Percentiles rank a stretch among this genome's conserved stretches.
These are phyloP conservation scores for Brevimyrus niger DNA, from an alignment of 2,113 vertebrate species.

Conservation along the genomic window DNA sequence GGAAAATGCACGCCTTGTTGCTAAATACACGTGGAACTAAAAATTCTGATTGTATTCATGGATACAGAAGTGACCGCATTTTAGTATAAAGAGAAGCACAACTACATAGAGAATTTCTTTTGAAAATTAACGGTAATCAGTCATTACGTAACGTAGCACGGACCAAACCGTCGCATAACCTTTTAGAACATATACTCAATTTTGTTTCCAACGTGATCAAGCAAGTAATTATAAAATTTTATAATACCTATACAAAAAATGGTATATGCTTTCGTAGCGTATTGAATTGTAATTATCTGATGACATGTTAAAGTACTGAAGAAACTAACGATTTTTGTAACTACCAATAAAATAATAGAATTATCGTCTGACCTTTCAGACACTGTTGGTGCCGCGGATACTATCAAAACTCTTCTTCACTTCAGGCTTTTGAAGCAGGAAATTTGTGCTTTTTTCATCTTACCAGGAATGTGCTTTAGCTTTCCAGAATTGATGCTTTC, in stretches of 20 bases:
- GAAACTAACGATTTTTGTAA: neutral
- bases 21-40: neutral
- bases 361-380: neutral
- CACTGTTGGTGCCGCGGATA: neutral
- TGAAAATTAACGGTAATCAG: neutral
- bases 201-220: neutral
- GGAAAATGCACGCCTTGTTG: neutral
- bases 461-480: slow-evolving; percentile 16
- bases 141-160: neutral
- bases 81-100: neutral
- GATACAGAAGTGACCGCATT: neutral
- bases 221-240: neutral
- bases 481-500: neutral
- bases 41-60: neutral
- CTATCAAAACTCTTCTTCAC: neutral
- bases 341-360: neutral
- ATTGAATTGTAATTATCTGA: neutral
- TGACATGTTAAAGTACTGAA: neutral
- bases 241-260: neutral
- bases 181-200: neutral
- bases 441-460: neutral
- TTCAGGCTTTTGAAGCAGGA: neutral
- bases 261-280: neutral
- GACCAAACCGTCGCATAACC: neutral
- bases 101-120: neutral